A percentile compares a stretch with the other conserved stretches of the same genome.
Conservation (phyloP, 1,140 invertebrate genomes). For the Sycophila sp. region DNA sequence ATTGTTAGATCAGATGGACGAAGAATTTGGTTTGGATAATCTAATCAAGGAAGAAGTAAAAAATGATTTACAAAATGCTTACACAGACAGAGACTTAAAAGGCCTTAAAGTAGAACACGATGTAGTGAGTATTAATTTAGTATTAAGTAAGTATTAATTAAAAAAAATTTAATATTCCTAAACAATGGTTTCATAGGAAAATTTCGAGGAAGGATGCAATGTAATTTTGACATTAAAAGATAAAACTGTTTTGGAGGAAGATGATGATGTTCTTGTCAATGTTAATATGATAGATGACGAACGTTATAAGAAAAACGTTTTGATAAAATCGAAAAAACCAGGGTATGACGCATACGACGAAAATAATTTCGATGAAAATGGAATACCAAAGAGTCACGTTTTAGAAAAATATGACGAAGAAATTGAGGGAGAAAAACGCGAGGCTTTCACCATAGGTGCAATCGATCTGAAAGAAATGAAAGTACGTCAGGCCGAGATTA, state of each 20-base stretch:
- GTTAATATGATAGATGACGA: slow-evolving; percentile 97
- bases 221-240: slow-evolving; percentile 95
- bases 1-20: slow-evolving; percentile 93
- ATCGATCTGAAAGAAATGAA: slow-evolving; percentile 63
- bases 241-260: slow-evolving; percentile 87
- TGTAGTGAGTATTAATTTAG: slow-evolving; percentile 65
- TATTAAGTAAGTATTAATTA: slow-evolving; percentile 4
- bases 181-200: slow-evolving; percentile 66
- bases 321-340: slow-evolving; percentile 85
- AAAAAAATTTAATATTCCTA: background rate
- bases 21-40: slow-evolving; percentile 90
- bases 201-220: slow-evolving; percentile 84
- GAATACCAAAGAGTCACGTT: slow-evolving; percentile 75
- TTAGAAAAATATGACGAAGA: slow-evolving; percentile 97
- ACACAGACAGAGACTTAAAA: slow-evolving; percentile 76
- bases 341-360: slow-evolving; percentile 90
- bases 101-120: slow-evolving; percentile 92
- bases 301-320: slow-evolving; percentile 85
- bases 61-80: slow-evolving; percentile 72
- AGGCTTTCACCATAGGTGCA: slow-evolving; percentile 84
- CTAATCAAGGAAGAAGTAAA: slow-evolving; percentile 83
- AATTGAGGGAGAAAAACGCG: slow-evolving; percentile 81
- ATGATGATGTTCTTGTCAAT: slow-evolving; percentile 91
- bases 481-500: slow-evolving; percentile 63
- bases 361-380: slow-evolving; percentile 84